Evolutionary conservation across 2,113 vertebrate genomes (phyloP), one percentile per base, ranked within the genome.

Genomic region (Rhynchopsitta pachyrhyncha): DNA sequence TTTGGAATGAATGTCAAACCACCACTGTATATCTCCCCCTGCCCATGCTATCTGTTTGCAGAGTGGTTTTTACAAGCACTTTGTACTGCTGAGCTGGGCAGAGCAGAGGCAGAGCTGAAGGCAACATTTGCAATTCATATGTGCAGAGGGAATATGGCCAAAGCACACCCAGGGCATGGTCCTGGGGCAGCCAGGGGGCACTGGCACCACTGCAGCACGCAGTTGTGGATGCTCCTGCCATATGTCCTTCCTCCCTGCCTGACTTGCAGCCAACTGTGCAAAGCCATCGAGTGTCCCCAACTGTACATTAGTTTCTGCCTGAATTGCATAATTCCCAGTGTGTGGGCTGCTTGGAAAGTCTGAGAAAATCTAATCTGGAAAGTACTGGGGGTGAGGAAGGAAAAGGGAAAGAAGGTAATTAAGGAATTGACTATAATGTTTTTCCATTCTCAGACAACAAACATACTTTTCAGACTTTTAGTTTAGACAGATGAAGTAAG

Each of bases 1-100:
- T 53, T 31, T n/a, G 39, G 28, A 53, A 63, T 5, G 35, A 42
- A 17, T 31, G 11, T 52, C 25, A 7, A 16, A 52, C 37, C 27
- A 6, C 46, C 0, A 0, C 75, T 47, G 42, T 11, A 3, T 1
- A 20, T 27, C 50, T 86, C 24, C 10, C 44, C 46, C 41, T 39
- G 41, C 2, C 55, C 24, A 0, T 0, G 13, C 10, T 46, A 1
- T n/a, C 33, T 7, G 1, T 5, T 31, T 37, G 17, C 77, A 11
- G 0, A 0, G 13, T 4, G 22, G 5, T 22, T 22, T 14, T 11
- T 5, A 23, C 11, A 10, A 6, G 9, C 22, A 29, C 50, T 11
- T 15, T 17, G 25, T 31, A 31, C 53, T 66, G 33, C 52, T 29
- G 84, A 23, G 23, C 4, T 19, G 46, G 59, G 57, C 77, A 83